A percentile compares a stretch with the other conserved stretches of the same genome.
phyloP scores from a whole-genome alignment of 2,797 vertebrate genomes.

The Ctenopoma multispine region DNA sequence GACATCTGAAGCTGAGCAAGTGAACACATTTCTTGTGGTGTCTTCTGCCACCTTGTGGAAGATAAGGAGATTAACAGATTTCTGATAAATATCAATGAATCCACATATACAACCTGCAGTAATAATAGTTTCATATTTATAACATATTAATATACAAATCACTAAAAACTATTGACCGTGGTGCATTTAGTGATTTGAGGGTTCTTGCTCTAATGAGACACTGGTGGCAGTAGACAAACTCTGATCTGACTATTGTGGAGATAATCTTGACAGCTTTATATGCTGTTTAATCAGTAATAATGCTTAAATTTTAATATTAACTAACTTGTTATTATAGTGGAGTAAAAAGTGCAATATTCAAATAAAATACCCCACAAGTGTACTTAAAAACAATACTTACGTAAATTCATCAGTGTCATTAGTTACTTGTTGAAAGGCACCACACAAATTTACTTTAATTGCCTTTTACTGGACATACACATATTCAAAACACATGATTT shows the following conservation, averaged over 20 bases:
- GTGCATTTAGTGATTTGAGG: background rate
- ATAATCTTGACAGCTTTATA: too few relatives aligned
- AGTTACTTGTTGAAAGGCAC: background rate
- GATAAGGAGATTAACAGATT: background rate
- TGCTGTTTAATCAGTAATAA: too few relatives aligned
- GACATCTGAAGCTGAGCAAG: background rate
- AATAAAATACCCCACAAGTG: too few relatives aligned
- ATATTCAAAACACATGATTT: too few relatives aligned
- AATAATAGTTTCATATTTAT: background rate
- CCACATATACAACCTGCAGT: too few relatives aligned
- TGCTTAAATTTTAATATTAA: too few relatives aligned
- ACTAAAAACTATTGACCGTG: background rate
- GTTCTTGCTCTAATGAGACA: background rate
- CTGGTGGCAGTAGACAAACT: background rate
- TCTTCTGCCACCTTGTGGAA: conserved; percentile 83
- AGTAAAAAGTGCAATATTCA: too few relatives aligned
- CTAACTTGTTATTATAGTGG: too few relatives aligned
- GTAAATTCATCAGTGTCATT: too few relatives aligned
- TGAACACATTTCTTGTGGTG: conserved; percentile 57
- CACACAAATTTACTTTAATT: background rate
- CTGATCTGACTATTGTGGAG: too few relatives aligned
- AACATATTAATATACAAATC: too few relatives aligned
- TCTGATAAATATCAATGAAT: background rate
- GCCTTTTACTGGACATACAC: background rate
- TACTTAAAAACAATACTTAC: too few relatives aligned